phyloP scores from a whole-genome alignment of 2,888 invertebrate species.

The Yponomeuta cagnagella region DNA sequence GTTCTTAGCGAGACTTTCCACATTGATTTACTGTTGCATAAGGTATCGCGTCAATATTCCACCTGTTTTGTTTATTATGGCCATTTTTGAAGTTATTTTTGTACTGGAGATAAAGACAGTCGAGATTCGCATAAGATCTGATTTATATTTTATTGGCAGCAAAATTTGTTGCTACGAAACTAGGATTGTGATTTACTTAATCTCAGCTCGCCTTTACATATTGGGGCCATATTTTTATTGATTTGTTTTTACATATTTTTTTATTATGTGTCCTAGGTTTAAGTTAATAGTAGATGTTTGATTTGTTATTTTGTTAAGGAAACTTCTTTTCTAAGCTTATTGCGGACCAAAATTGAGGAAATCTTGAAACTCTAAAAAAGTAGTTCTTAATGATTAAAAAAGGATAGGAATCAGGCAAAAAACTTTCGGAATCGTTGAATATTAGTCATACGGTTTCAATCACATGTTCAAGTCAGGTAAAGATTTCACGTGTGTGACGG shows the following conservation, averaged over 20 bases:
- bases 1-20: background rate
- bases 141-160: background rate
- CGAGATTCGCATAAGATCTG: background rate
- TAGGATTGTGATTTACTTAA: background rate
- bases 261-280: constrained; percentile 16
- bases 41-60: background rate
- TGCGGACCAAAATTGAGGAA: background rate
- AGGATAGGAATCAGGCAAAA: no score
- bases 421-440: background rate
- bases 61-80: background rate
- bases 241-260: constrained; percentile 23
- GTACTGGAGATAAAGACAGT: background rate
- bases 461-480: background rate
- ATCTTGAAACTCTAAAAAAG: background rate
- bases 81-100: background rate
- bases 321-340: background rate
- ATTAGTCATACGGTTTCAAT: background rate
- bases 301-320: background rate
- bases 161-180: background rate
- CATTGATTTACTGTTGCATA: background rate
- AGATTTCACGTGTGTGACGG: background rate
- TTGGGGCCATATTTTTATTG: constrained; percentile 31
- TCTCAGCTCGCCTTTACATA: constrained; percentile 18
- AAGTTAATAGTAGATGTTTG: constrained; percentile 16
- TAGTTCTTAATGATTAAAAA: background rate